Base-by-base conservation (phyloP, 2,888 invertebrate genomes). In the Protodeltote pygarga region DNA sequence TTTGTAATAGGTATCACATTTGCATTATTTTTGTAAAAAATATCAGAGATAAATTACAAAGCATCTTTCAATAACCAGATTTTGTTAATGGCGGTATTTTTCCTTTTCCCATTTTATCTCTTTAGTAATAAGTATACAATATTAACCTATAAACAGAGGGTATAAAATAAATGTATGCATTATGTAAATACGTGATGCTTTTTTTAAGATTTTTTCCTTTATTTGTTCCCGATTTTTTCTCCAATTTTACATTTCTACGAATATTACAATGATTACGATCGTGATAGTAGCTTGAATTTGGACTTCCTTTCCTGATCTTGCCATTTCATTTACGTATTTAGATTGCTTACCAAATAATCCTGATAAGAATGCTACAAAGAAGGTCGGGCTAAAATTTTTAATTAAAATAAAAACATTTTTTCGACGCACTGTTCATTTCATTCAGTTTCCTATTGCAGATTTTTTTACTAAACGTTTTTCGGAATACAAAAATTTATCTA, bases 321-420 rank as follows among this genome's bases (percentile, higher is more conserved):
- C 13, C 10, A 32, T 63, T 55, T 34, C 23, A 49, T 55, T 55
- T 28, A 15, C 44, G 25, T 54, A 40, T 48, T 29, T 27, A 48
- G 21, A 40, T 40, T 44, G 39, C 40, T 35, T 19, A 15, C 5
- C 20, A 31, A 38, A 38, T 25, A 46, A 41, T 28, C n/a, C 11
- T 3, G 32, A 40, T 33, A 44, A 3, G 31, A 32, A 21, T 11
- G 13, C n/a, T 5, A 27, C 1, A 17, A 8, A 25, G 34, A 27
- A 33, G 3, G 11, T 13, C 10, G 33, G 16, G 9, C 34, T 10
- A 23, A 13, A 3, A 24, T 31, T 34, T 39, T 11, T 14, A 27
- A 14, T 8, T n/a, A 14, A 27, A 14, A 14, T 14, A 27, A 8
- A 14, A 6, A 27, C 14, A 27, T 13, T 27, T 27, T 27, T 8